A percentile compares a stretch with the other conserved stretches of the same genome.
Evolutionary conservation across 2,113 vertebrate species (phyloP).

Genomic region (Percopsis transmontana): DNA sequence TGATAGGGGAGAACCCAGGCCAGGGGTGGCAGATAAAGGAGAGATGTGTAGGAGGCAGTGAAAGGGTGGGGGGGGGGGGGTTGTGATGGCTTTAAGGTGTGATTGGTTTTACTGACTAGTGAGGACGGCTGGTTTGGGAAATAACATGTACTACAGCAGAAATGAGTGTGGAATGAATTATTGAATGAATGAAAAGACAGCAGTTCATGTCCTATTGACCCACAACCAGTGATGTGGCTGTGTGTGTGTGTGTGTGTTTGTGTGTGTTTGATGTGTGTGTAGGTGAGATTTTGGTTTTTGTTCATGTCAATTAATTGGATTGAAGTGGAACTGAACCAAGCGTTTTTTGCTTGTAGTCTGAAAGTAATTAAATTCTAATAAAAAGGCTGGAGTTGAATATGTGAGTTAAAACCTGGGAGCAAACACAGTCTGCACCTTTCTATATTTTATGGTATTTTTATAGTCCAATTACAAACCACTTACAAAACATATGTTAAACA

Average conservation of each 20-base stretch:
- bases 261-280: background rate
- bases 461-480: background rate
- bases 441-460: no score
- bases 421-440: no score
- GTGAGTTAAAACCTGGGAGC: no score
- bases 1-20: conserved; percentile 8
- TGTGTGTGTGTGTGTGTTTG: no score
- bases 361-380: background rate
- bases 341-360: background rate
- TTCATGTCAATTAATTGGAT: background rate
- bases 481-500: background rate
- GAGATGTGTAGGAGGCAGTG: conserved; percentile 3
- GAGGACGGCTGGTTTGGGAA: conserved; percentile 49
- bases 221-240: background rate
- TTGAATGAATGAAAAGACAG: conserved; percentile 24
- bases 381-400: no score
- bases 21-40: conserved; percentile 4
- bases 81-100: conserved; percentile 50
- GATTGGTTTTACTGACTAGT: conserved; percentile 45
- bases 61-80: conserved; percentile 1
- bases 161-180: conserved; percentile 3
- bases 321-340: background rate
- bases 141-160: conserved; percentile 37
- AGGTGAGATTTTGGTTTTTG: background rate
- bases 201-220: conserved; percentile 9